Evolutionary conservation across 2,888 invertebrate species (phyloP).

Genomic region (Mantis religiosa): DNA sequence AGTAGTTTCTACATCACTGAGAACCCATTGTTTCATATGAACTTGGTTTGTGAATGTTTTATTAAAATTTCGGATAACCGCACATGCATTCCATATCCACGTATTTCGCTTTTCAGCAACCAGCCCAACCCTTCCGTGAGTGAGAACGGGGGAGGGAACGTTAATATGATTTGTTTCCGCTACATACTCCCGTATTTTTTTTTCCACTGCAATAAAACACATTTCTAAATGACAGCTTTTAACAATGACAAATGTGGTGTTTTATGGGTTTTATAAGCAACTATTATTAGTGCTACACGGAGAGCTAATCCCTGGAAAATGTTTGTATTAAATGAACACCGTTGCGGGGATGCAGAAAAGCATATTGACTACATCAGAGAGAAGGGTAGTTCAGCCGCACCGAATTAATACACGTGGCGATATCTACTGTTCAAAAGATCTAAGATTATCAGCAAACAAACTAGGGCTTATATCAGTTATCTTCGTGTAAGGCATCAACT

Average conservation of each 20-base stretch:
- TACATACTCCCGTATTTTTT: background rate
- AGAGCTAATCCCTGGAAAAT: background rate
- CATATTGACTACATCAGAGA: background rate
- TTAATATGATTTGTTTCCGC: background rate
- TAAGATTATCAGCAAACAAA: too few relatives aligned
- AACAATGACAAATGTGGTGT: constrained; percentile 10
- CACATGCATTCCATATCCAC: background rate
- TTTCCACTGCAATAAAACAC: background rate
- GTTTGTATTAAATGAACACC: background rate
- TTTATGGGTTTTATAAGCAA: background rate
- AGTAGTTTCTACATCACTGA: background rate
- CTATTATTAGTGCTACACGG: background rate
- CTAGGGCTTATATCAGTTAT: too few relatives aligned
- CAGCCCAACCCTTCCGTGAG: background rate
- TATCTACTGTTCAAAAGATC: too few relatives aligned
- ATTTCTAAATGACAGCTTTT: background rate
- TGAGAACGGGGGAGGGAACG: background rate
- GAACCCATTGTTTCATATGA: background rate
- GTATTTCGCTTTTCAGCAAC: background rate
- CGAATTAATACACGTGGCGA: background rate
- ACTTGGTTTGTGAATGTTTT: background rate
- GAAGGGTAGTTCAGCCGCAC: background rate
- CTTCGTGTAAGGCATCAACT: too few relatives aligned
- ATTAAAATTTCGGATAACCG: background rate
- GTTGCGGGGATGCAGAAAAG: background rate